Conservation (phyloP, 2,888 invertebrate genomes). For the Agriotes lineatus region DNA sequence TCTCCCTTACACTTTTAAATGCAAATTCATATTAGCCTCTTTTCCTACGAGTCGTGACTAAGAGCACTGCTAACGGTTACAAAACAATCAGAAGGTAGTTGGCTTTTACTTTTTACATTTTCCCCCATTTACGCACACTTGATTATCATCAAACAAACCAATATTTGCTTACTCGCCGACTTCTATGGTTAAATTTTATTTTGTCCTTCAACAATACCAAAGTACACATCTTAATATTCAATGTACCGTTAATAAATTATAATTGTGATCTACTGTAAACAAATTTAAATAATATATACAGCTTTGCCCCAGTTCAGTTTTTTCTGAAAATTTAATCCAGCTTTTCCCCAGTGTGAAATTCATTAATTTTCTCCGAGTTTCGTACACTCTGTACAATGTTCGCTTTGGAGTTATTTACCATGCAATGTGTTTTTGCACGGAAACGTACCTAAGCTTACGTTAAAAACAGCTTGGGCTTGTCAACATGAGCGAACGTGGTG, state of each 20-base stretch:
- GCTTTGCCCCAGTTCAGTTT: no score
- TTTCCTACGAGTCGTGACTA: constrained; percentile 39
- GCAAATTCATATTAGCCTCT: constrained; percentile 38
- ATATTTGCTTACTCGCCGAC: no score
- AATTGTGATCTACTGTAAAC: no score
- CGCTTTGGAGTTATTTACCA: no score
- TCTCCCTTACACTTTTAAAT: constrained; percentile 39
- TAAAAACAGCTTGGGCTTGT: constrained; percentile 13
- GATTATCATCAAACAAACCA: background rate
- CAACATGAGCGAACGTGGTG: constrained; percentile 8
- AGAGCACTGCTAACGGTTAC: constrained; percentile 35
- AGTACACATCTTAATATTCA: no score
- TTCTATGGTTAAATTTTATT: no score
- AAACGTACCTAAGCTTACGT: background rate
- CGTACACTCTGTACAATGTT: background rate
- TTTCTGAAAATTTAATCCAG: no score
- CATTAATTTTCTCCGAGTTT: background rate
- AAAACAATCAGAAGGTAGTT: constrained; percentile 25
- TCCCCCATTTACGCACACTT: background rate
- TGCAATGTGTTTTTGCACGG: background rate
- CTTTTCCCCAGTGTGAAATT: no score
- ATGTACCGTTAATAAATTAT: no score
- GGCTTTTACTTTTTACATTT: constrained; percentile 7
- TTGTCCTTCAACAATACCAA: no score
- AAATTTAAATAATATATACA: no score